phyloP scores from a whole-genome alignment of 2,113 vertebrate genomes.

The Passer domesticus region DNA sequence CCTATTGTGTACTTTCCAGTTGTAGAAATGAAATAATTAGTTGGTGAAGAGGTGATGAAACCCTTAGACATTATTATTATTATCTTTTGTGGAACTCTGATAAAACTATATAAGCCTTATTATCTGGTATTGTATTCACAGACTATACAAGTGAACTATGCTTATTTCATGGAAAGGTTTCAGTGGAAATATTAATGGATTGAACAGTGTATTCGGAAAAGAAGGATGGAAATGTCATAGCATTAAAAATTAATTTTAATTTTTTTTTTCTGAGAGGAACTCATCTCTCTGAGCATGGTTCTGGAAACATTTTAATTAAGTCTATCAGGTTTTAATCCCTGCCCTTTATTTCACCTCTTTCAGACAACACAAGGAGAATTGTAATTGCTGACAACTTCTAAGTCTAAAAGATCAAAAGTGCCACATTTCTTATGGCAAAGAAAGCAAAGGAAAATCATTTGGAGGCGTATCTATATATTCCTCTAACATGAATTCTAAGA shows the following conservation, averaged over 20 bases:
- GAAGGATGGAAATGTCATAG: conserved; percentile 1
- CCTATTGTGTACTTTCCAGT: not conserved
- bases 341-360: not conserved
- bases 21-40: not conserved
- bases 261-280: not conserved
- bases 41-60: not conserved
- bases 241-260: not conserved
- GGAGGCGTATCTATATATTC: not conserved
- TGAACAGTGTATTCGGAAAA: not conserved
- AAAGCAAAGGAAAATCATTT: not conserved
- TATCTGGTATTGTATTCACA: not conserved
- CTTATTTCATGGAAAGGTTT: not conserved
- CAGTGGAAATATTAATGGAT: not conserved
- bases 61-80: not conserved
- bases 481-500: not conserved
- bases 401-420: not conserved
- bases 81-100: not conserved
- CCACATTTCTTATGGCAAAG: not conserved
- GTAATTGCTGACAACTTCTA: not conserved
- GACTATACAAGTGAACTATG: not conserved
- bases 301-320: conserved; percentile 16
- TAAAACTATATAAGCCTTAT: not conserved
- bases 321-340: not conserved
- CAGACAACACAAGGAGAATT: not conserved
- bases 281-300: not conserved